Base-by-base conservation (phyloP, 2,113 vertebrate genomes). In the Mustela lutreola region DNA sequence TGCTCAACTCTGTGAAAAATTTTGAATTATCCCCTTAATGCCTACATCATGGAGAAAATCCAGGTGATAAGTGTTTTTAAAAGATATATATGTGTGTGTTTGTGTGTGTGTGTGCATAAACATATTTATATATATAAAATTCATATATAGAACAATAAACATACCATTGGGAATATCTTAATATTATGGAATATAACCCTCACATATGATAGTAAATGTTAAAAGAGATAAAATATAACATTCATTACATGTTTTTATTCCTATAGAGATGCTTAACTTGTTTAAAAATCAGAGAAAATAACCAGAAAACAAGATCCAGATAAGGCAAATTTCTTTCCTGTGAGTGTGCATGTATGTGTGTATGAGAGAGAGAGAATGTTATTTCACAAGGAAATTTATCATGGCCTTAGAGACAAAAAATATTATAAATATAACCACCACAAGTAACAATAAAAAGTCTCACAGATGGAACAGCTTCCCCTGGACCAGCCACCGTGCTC, bases 381-480 rank as follows among this genome's bases (percentile, higher is more conserved):
- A 24, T 67, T 62, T 89, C 42, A 92, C 26, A 60, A 88, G 93
- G n/a, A 91, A 89, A 62, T 39, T 70, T 91, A 91, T 58, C 67
- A 75, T 70, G 5, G 5, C 11, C 19, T 65, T 71, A n/a, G 24
- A 80, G 56, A 60, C 18, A 26, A 67, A 76, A 79, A 53, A 83
- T 58, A 22, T 21, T 31, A 79, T 36, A 39, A 60, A 33, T 58
- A 48, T 19, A 58, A 62, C 53, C 73, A 67, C 42, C 42, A 81
- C 7, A 90, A 91, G 9, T 87, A 84, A 82, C 2, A 89, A 62
- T 50, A 75, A 75, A 96, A 73, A 65, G 6, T 76, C 85, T 56
- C 6, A 18, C 2, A 48, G 11, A 22, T 45, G 39, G 50, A 67
- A 85, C 6, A 70, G 16, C 2, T 45, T 15, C 58, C 16, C 84